These are phyloP conservation scores for Agonopterix alstromeriana DNA, from an alignment of 2,888 invertebrate species.

Conservation along the genomic window DNA sequence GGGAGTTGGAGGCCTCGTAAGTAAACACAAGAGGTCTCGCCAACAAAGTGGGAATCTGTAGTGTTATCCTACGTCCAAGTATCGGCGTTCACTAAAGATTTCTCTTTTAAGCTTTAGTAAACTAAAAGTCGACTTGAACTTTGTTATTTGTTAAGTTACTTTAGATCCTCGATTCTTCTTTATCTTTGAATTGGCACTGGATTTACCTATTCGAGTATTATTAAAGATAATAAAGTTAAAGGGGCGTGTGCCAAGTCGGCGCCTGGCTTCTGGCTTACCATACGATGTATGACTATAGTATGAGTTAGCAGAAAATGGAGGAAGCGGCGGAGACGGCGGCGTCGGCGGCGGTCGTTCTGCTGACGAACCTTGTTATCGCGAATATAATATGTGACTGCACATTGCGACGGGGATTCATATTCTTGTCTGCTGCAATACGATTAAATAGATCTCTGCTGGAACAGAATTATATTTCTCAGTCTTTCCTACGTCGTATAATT, in stretches of 20 bases:
- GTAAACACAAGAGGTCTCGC: conserved; percentile 18
- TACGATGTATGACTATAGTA: conserved; percentile 25
- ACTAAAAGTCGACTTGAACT: conserved; percentile 12
- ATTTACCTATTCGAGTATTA: conserved; percentile 2
- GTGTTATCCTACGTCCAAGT: conserved; percentile 22
- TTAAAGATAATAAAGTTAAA: conserved; percentile 15
- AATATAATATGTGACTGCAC: conserved; percentile 46
- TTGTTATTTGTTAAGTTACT: conserved; percentile 11
- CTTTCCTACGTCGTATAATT: background rate
- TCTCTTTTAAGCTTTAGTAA: conserved; percentile 14
- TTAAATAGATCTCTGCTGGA: conserved; percentile 29
- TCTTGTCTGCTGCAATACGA: conserved; percentile 32
- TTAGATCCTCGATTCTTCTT: conserved; percentile 7
- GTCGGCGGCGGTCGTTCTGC: conserved; percentile 41
- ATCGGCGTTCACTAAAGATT: conserved; percentile 13
- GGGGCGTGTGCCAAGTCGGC: conserved; percentile 41
- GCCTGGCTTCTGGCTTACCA: conserved; percentile 9
- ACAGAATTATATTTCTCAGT: conserved; percentile 7
- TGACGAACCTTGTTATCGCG: conserved; percentile 72
- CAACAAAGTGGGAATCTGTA: conserved; percentile 30
- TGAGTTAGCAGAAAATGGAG: conserved; percentile 45
- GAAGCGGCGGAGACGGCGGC: conserved; percentile 6
- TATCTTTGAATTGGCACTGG: conserved; percentile 4
- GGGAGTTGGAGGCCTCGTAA: conserved; percentile 43
- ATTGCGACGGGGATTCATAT: conserved; percentile 64